Conservation (phyloP, 1,140 invertebrate species). For the Galleria mellonella region DNA sequence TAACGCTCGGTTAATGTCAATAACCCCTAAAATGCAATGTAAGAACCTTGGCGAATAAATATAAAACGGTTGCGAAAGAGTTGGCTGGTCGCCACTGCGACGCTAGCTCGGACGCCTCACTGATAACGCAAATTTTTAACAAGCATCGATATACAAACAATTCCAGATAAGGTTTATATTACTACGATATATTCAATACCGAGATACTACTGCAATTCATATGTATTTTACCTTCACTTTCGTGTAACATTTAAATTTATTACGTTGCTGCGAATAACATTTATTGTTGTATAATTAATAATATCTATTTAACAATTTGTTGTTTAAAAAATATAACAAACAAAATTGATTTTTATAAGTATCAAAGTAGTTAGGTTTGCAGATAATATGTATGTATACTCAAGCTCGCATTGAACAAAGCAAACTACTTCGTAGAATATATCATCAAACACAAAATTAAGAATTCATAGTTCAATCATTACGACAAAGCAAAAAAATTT, state of each 20-base stretch:
- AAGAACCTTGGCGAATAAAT: slow-evolving; percentile 61
- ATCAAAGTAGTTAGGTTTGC: not conserved
- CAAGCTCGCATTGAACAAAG: too few relatives aligned
- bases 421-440: too few relatives aligned
- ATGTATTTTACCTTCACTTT: too few relatives aligned
- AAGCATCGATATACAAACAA: slow-evolving; percentile 7
- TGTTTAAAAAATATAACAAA: too few relatives aligned
- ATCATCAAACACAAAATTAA: too few relatives aligned
- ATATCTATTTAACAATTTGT: too few relatives aligned
- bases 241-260: too few relatives aligned
- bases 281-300: too few relatives aligned
- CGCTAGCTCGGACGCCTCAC: slow-evolving; percentile 14
- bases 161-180: not conserved
- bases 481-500: slow-evolving; percentile 11
- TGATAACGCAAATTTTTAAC: slow-evolving; percentile 39
- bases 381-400: not conserved
- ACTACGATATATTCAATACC: too few relatives aligned
- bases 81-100: slow-evolving; percentile 51
- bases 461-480: too few relatives aligned
- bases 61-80: slow-evolving; percentile 58
- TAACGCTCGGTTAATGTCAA: slow-evolving; percentile 54
- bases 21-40: slow-evolving; percentile 63
- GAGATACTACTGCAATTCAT: too few relatives aligned
- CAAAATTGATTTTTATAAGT: not conserved
- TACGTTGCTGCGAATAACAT: too few relatives aligned